Base-by-base conservation (phyloP, 2,797 vertebrate genomes). In the Enteromius afrohamiltoni region DNA sequence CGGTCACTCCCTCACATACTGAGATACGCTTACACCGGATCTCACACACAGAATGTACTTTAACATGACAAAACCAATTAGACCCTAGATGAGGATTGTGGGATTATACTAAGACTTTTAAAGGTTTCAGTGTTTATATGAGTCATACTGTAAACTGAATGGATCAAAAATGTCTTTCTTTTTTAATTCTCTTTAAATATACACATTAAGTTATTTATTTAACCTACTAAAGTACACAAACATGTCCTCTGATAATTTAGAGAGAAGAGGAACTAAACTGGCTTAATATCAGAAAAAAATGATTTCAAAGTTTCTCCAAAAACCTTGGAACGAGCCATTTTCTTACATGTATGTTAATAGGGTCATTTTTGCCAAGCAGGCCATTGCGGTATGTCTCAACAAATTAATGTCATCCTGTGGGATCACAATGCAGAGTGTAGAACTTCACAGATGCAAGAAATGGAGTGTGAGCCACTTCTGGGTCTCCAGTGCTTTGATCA, bases 401-500 rank as follows among this genome's bases (percentile, higher is more conserved):
- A 51, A 26, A 26, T 73, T 17, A 14, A 73, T 14, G 23, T 45
- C 42, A 23, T 71, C 14, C 40, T 62, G 69, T 16, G 49, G 23
- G 31, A 77, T 62, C 37, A 60, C 9, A 86, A 49, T 45, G 70
- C 69, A 53, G n/a, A 14, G 31, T 14, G 47, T 26, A 68, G 17
- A 77, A 65, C 73, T 65, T 34, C 58, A 62, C 21, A 86, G 45
- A 86, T 51, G 26, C 76, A n/a, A 21, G n/a, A 47, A 79, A 81
- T 51, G 37, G 47, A 26, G 37, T 47, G 23, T 26, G 65, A 70
- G 51, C 64, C 51, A 31, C 49, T 55, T 16, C 77, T 65, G 60
- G 74, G 60, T 37, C 40, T 83, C 3, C 37, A 26, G 67, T 10
- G 6, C 77, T 86, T 87, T 86, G 79, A 86, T 87, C 62, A 79